These are phyloP conservation scores for Alsophila aescularia DNA, from an alignment of 2,888 invertebrate species.

Conservation along the genomic window DNA sequence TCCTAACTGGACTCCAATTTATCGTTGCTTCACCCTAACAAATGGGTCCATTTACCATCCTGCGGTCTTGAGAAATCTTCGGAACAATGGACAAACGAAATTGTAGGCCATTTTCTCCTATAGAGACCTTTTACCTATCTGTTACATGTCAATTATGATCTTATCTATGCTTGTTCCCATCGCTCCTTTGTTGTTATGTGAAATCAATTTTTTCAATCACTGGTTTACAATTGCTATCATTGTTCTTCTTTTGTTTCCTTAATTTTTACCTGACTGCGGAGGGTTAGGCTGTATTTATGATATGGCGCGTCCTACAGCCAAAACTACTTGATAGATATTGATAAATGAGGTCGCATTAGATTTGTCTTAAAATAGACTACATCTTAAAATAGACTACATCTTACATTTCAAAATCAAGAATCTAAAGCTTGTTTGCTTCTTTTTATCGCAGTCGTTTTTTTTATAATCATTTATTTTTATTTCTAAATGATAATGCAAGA, in stretches of 20 bases:
- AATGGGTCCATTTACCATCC: conserved; percentile 30
- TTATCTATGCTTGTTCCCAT: conserved; percentile 45
- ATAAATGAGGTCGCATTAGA: no score
- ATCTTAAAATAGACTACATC: no score
- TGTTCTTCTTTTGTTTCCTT: conserved; percentile 16
- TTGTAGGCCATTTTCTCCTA: conserved; percentile 33
- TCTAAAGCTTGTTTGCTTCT: no score
- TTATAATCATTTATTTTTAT: no score
- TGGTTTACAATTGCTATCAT: conserved; percentile 15
- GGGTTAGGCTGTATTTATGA: no score
- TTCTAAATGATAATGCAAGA: no score
- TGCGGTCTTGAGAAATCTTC: conserved; percentile 30
- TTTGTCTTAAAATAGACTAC: no score
- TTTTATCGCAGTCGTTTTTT: no score
- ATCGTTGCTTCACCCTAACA: conserved; percentile 28
- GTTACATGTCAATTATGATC: conserved; percentile 45
- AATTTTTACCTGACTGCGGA: no score
- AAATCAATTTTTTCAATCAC: conserved; percentile 44
- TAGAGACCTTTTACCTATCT: conserved; percentile 34
- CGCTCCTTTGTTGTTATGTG: conserved; percentile 45
- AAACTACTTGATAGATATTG: no score
- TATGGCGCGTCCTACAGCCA: no score
- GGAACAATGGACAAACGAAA: conserved; percentile 37
- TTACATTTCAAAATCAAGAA: no score
- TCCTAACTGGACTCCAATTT: conserved; percentile 26